Evolutionary conservation across 2,797 vertebrate species (phyloP).

Genomic region (Eurystomus glaucurus): DNA sequence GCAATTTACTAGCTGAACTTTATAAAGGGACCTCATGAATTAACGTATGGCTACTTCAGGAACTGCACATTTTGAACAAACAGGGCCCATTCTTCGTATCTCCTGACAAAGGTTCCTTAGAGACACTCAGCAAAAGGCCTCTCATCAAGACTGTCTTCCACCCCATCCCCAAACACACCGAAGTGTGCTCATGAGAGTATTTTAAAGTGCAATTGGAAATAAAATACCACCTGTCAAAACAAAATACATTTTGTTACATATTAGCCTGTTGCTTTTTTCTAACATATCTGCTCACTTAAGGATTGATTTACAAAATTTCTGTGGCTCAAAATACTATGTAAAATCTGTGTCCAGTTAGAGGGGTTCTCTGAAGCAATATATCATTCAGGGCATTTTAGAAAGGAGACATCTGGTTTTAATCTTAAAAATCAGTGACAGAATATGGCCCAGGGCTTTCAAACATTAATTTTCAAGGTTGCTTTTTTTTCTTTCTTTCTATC

Average conservation of each 20-base stretch:
- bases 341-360: neutral
- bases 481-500: neutral
- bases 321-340: neutral
- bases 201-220: neutral
- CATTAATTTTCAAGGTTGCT: neutral
- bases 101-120: neutral
- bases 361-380: neutral
- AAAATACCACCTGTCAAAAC: neutral
- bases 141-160: neutral
- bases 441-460: neutral
- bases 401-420: neutral
- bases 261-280: neutral
- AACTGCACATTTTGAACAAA: neutral
- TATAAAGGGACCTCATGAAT: neutral
- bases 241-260: neutral
- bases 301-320: neutral
- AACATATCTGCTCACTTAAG: neutral
- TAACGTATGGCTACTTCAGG: neutral
- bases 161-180: rapidly evolving
- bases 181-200: neutral
- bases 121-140: neutral
- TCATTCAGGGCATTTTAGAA: neutral
- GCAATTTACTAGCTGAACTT: neutral
- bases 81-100: neutral
- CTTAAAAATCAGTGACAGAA: neutral